Conservation (phyloP, 2,888 invertebrate genomes). For the Smittia aterrima region DNA sequence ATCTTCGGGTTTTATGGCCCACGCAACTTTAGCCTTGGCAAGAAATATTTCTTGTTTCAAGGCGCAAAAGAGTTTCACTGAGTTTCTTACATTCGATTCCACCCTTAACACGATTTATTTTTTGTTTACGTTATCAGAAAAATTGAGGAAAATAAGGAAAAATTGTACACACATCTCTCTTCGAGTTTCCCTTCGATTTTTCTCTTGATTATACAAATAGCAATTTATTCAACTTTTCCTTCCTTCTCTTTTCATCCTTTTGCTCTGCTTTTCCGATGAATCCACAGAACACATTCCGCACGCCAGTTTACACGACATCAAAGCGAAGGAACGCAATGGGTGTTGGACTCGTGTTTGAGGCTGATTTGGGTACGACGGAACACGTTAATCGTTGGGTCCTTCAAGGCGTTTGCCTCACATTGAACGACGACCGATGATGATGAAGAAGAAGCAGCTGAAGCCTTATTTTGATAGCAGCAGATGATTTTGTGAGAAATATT, state of each 20-base stretch:
- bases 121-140: conserved; percentile 41
- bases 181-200: conserved; percentile 18
- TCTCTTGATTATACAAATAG: conserved; percentile 33
- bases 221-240: conserved; percentile 19
- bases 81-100: neutral
- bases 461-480: neutral
- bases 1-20: too few species aligned
- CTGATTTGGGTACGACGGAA: conserved; percentile 77
- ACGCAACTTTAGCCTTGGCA: too few species aligned
- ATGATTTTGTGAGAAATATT: neutral
- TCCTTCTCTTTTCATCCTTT: conserved; percentile 3
- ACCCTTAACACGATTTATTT: conserved; percentile 34
- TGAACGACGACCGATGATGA: conserved; percentile 71
- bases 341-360: conserved; percentile 85
- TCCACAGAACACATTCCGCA: conserved; percentile 75
- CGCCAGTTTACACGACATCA: conserved; percentile 90
- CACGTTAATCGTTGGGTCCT: conserved; percentile 87
- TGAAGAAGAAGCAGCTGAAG: neutral
- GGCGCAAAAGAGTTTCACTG: too few species aligned
- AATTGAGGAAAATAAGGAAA: neutral
- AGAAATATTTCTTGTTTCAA: too few species aligned
- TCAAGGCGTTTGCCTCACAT: conserved; percentile 82
- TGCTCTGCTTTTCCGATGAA: neutral
- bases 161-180: conserved; percentile 26
- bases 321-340: conserved; percentile 86